A percentile compares a stretch with the other conserved stretches of the same genome.
These are phyloP conservation scores for Brachypterus glaber DNA, from an alignment of 2,888 invertebrate genomes.

Conservation along the genomic window DNA sequence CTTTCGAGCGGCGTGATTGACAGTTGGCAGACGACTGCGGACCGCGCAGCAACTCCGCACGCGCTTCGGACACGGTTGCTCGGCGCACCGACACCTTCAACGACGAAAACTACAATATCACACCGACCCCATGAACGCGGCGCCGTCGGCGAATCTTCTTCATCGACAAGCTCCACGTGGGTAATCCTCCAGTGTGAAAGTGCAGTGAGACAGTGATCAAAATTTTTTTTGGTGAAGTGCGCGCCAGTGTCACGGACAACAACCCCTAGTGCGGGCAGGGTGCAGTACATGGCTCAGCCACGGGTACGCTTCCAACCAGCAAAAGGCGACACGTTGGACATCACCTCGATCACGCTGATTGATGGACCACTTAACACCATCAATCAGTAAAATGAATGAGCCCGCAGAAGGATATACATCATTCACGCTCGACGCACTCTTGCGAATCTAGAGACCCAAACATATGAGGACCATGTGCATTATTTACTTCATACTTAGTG, in stretches of 20 bases:
- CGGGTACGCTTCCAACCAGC: conserved; percentile 54
- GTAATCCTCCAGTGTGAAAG: conserved; percentile 26
- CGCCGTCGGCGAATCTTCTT: conserved; percentile 23
- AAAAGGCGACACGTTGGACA: conserved; percentile 25
- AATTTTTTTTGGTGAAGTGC: conserved; percentile 16
- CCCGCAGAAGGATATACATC: conserved; percentile 25
- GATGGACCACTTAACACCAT: conserved; percentile 24
- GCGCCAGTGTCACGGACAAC: conserved; percentile 26
- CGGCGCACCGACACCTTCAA: conserved; percentile 27
- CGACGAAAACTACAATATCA: conserved; percentile 19
- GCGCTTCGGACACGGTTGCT: conserved; percentile 35
- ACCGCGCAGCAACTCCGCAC: conserved; percentile 51
- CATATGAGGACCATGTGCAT: too few relatives aligned
- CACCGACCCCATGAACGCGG: conserved; percentile 25
- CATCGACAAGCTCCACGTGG: conserved; percentile 22
- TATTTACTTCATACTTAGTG: too few relatives aligned
- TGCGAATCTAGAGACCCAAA: too few relatives aligned
- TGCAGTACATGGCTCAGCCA: conserved; percentile 78
- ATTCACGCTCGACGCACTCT: too few relatives aligned
- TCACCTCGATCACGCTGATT: conserved; percentile 17
- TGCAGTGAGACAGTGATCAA: conserved; percentile 23
- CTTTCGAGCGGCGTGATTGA: conserved; percentile 50
- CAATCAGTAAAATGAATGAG: conserved; percentile 29
- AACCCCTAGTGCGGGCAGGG: conserved; percentile 56
- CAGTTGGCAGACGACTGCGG: conserved; percentile 58